Evolutionary conservation across 2,888 invertebrate genomes (phyloP).

Genomic region (Aphodius sticticus): DNA sequence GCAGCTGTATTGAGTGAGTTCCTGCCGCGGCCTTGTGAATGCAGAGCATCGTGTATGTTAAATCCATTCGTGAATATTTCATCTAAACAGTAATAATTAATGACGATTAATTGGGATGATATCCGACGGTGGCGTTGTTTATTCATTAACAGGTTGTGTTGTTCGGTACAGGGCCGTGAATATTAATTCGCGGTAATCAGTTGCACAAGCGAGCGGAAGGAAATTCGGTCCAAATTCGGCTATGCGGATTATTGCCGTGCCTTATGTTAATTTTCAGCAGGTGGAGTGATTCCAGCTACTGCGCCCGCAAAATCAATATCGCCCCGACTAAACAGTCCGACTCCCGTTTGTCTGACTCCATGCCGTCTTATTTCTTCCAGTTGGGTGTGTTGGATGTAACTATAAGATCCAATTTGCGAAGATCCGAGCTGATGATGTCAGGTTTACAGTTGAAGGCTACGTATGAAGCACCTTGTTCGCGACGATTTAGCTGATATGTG

Average conservation of each 20-base stretch:
- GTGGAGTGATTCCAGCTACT: neutral
- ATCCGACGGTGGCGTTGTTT: neutral
- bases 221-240: neutral
- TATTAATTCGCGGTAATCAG: neutral
- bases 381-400: neutral
- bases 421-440: neutral
- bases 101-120: neutral
- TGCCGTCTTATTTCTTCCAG: neutral
- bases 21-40: neutral
- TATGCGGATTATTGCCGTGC: neutral
- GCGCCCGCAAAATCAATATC: neutral
- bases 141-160: neutral
- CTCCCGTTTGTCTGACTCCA: neutral
- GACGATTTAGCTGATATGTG: neutral
- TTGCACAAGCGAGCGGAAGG: neutral
- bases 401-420: neutral
- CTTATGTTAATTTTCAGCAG: neutral
- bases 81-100: neutral
- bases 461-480: neutral
- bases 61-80: neutral
- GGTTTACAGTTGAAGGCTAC: neutral
- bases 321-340: neutral
- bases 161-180: neutral
- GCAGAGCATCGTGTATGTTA: neutral
- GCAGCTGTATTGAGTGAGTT: neutral